A percentile compares a stretch with the other conserved stretches of the same genome.
Evolutionary conservation across 1,140 invertebrate species (phyloP).

Genomic region (Platyscapa corneri): DNA sequence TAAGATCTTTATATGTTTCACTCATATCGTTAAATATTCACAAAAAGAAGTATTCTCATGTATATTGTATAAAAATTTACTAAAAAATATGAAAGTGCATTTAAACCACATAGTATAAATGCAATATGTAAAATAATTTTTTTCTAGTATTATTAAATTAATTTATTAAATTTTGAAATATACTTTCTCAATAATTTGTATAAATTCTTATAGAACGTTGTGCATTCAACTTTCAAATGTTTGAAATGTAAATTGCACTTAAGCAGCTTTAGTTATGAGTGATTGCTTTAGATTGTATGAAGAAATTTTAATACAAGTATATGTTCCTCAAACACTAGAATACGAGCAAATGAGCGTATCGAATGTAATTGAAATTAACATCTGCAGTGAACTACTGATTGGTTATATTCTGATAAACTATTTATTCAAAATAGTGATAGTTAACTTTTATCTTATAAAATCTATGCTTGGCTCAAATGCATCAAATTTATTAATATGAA

Average conservation of each 20-base stretch:
- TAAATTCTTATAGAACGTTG: too few relatives aligned
- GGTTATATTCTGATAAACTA: slow-evolving; percentile 12
- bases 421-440: slow-evolving; percentile 7
- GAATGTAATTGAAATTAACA: slow-evolving; percentile 41
- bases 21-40: too few relatives aligned
- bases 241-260: not conserved
- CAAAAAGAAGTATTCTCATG: too few relatives aligned
- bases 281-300: not conserved
- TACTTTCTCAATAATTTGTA: too few relatives aligned
- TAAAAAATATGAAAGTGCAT: too few relatives aligned
- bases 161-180: too few relatives aligned
- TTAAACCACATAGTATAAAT: too few relatives aligned
- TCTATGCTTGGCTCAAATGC: not conserved
- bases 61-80: too few relatives aligned
- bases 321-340: not conserved
- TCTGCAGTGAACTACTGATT: not conserved
- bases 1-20: too few relatives aligned
- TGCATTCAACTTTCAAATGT: too few relatives aligned
- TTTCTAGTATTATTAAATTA: too few relatives aligned
- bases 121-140: too few relatives aligned
- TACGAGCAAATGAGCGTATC: slow-evolving; percentile 8
- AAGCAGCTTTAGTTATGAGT: not conserved
- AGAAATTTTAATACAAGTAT: slow-evolving; percentile 13
- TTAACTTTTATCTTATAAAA: slow-evolving; percentile 24
- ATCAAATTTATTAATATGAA: not conserved